These are phyloP conservation scores for Drosophila nasuta DNA, from an alignment of 1,140 invertebrate species.

Conservation along the genomic window DNA sequence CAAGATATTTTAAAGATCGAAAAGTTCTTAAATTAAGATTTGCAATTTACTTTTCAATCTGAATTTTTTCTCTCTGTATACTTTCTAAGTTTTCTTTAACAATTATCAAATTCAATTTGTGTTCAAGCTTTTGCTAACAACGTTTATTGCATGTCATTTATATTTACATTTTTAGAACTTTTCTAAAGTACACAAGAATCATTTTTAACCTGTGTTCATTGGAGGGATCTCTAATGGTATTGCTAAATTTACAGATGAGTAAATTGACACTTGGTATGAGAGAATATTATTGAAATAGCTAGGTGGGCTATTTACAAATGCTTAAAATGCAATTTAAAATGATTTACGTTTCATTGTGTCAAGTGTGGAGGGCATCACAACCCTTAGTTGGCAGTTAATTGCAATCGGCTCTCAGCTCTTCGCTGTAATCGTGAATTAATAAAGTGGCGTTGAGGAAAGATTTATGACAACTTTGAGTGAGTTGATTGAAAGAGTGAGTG, in stretches of 20 bases:
- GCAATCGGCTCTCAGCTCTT: slow-evolving; percentile 60
- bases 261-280: background rate
- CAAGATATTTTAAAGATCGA: too few species aligned
- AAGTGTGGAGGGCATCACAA: slow-evolving; percentile 23
- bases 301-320: slow-evolving; percentile 64
- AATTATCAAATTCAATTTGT: slow-evolving; percentile 23
- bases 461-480: slow-evolving; percentile 50
- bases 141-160: slow-evolving; percentile 19
- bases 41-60: too few species aligned
- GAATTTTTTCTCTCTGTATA: too few species aligned
- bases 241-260: too few species aligned
- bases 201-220: too few species aligned
- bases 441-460: slow-evolving; percentile 63
- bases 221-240: too few species aligned
- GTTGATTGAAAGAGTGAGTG: slow-evolving; percentile 4
- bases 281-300: background rate
- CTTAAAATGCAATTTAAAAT: slow-evolving; percentile 80
- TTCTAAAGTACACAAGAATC: too few species aligned
- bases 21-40: too few species aligned
- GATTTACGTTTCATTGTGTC: slow-evolving; percentile 63
- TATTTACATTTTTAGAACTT: too few species aligned
- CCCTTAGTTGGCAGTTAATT: slow-evolving; percentile 73
- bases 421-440: slow-evolving; percentile 75
- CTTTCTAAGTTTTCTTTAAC: too few species aligned
- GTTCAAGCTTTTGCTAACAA: slow-evolving; percentile 1